These are phyloP conservation scores for Drosophila fulvimacula DNA, from an alignment of 2,888 invertebrate species.

Conservation along the genomic window DNA sequence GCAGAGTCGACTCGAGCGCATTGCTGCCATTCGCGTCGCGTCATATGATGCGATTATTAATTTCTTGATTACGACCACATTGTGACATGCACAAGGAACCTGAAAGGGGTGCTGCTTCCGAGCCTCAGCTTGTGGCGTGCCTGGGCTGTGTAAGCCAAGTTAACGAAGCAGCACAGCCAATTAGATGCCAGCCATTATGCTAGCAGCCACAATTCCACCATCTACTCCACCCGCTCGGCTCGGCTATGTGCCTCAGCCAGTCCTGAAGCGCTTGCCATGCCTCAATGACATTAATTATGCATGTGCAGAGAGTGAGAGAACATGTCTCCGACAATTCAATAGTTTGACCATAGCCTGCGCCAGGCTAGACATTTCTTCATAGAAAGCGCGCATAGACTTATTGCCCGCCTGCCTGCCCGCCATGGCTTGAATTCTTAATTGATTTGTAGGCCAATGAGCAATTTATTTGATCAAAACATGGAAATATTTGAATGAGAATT, in stretches of 20 bases:
- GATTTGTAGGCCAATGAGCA: slow-evolving; percentile 20
- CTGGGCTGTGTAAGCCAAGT: slow-evolving; percentile 60
- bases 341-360: slow-evolving; percentile 29
- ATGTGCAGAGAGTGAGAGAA: slow-evolving; percentile 14
- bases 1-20: slow-evolving; percentile 37
- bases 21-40: slow-evolving; percentile 47
- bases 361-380: slow-evolving; percentile 16
- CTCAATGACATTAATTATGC: slow-evolving; percentile 55
- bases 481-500: not conserved
- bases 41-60: slow-evolving; percentile 74
- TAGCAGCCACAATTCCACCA: slow-evolving; percentile 22
- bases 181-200: slow-evolving; percentile 74
- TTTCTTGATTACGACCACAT: slow-evolving; percentile 68
- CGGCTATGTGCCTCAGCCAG: not conserved
- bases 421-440: slow-evolving; percentile 9
- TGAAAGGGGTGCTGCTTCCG: not conserved
- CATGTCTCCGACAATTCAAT: slow-evolving; percentile 7
- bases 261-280: slow-evolving; percentile 48
- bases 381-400: not conserved
- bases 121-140: slow-evolving; percentile 37
- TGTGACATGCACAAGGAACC: slow-evolving; percentile 53
- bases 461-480: slow-evolving; percentile 15
- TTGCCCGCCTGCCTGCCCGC: not conserved
- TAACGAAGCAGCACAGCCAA: slow-evolving; percentile 80
- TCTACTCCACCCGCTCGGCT: slow-evolving; percentile 1